These are phyloP conservation scores for Triops longicaudatus DNA, from an alignment of 1,140 invertebrate genomes.

Conservation along the genomic window DNA sequence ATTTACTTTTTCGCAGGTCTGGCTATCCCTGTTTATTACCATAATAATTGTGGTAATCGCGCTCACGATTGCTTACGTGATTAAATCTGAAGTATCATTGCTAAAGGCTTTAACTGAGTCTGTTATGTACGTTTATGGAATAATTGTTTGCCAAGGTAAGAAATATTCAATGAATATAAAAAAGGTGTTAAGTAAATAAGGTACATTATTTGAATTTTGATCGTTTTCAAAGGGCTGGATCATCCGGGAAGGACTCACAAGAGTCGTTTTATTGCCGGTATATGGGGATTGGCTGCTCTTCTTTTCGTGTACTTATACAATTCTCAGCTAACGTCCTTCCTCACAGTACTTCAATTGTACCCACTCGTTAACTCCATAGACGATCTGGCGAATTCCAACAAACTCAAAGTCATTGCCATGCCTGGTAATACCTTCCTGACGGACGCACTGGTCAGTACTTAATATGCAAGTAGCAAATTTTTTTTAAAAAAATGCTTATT, in stretches of 20 bases:
- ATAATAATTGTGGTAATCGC: neutral
- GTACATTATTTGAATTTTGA: neutral
- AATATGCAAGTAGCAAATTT: no score
- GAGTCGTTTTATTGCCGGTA: neutral
- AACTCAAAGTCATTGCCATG: neutral
- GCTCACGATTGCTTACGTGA: neutral
- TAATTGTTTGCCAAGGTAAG: neutral
- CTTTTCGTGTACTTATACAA: neutral
- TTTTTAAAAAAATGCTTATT: no score
- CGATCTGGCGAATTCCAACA: neutral
- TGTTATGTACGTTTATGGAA: neutral
- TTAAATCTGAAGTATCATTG: neutral
- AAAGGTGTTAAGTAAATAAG: neutral
- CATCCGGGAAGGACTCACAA: neutral
- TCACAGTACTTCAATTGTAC: neutral
- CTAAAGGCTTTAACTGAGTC: neutral
- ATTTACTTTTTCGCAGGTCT: neutral
- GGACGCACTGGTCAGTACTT: neutral
- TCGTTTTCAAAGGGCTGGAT: neutral
- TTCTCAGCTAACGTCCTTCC: neutral
- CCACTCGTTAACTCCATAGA: neutral
- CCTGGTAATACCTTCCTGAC: neutral
- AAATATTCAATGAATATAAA: neutral
- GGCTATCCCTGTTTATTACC: neutral
- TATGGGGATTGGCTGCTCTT: neutral